Base-by-base conservation (phyloP, 2,888 invertebrate genomes). In the Holacanthella duospinosa region DNA sequence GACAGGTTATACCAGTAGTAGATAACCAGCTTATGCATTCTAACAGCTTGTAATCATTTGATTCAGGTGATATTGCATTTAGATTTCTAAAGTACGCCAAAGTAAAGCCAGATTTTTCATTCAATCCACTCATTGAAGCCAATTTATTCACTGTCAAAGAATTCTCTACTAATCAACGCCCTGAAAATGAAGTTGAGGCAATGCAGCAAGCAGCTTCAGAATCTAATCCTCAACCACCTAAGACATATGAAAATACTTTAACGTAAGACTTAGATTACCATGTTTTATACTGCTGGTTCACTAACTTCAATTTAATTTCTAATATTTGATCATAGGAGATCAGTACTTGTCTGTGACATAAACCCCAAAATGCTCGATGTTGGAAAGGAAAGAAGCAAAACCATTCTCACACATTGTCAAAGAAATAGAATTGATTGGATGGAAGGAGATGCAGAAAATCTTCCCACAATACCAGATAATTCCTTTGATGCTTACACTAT, bases 331-430 rank as follows among this genome's bases (percentile, higher is more conserved):
- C 48, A 1, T 29, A 70, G 70, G 60, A 65, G 68, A 2, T 65
- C 65, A 66, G 88, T 90, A 6, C 88, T 89, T 0, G 84, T 92
- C 0, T 84, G 86, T 72, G 99, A 99, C 77, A 95, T 99, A 69
- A 99, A 91, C 78, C 83, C 88, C 71, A 84, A 88, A 65, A 99
- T 99, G 99, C 77, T 99, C 59, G 85, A 93, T 74, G 93, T 95
- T 4, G 97, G 99, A 1, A 84, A 86, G 78, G 75, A 79, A 43
- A 82, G 91, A 75, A 89, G 93, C 0, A 63, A 80, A 82, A 58
- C 78, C 83, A 58, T 85, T 85, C 27, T 82, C 82, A 70, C 79
- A 79, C 28, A 64, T 64, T 55, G 68, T 70, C 70, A 72, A 67
- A 43, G 55, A 60, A 55, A 59, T 12, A 59, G 69, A 54, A 72